Evolutionary conservation across 2,113 vertebrate species (phyloP), one percentile per base, ranked within the genome.

Genomic region (Illadopsis cleaveri): DNA sequence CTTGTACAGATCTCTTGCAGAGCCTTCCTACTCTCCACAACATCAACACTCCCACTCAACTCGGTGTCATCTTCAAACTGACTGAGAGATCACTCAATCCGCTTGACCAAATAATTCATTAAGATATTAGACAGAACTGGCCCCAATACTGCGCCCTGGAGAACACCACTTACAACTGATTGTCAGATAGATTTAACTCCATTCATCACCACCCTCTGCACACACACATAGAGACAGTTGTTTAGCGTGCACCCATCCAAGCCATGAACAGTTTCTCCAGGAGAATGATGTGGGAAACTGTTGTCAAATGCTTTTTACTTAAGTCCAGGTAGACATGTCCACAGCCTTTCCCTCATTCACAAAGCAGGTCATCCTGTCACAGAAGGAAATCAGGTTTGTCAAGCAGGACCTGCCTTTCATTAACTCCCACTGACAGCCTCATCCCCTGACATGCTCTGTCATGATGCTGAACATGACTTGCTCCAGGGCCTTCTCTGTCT

Each of bases 241-340:
- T 75, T 68, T 15, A 68, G 17, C 60, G 20, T 30, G 7, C 20
- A 47, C 4, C 9, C 16, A 53, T 35, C 24, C 24, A 75, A 60
- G 38, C 21, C 47, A 35, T 9, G 20, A 53, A n/a, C 23, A 23
- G 23, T 45, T 82, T 45, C 38, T n/a, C 33, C n/a, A 31, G 24
- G 45, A 60, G 13, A 60, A n/a, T 20, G 8, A 53, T 47, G 17
- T 35, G 28, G 28, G n/a, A 68, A 82, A n/a, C 6, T 5, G 1
- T 47, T 60, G 23, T 53, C 19, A 60, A 25, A 51, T 21, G n/a
- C 3, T n/a, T 45, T 68, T 45, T 38, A n/a, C 28, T 25, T 30
- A 16, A 45, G 15, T 58, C 12, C 58, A 50, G 10, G 7, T 28
- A 44, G 37, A 58, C 2, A 35, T 0, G 0, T 20, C 10, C 9